Percentiles rank a stretch among this genome's conserved stretches.
phyloP scores from a whole-genome alignment of 64 coral and sea anemone species.

The Hydrozoanthus tunicans region DNA sequence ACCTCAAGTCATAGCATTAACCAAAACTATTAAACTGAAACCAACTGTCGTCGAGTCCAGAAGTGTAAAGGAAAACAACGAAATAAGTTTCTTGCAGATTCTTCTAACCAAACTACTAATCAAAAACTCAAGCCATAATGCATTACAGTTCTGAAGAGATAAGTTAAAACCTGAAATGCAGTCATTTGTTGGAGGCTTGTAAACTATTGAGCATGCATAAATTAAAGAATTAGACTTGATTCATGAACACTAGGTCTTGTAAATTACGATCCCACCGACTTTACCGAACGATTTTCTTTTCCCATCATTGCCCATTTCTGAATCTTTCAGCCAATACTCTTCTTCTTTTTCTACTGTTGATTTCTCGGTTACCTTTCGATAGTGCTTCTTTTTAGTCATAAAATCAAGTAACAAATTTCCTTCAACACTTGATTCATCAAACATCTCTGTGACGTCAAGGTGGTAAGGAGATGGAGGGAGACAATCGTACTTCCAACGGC shows the following conservation, averaged over 20 bases:
- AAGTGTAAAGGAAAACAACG: too few species aligned
- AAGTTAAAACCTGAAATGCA: too few species aligned
- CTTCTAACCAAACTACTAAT: too few species aligned
- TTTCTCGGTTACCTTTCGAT: background rate
- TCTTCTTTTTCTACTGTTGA: conserved; percentile 13
- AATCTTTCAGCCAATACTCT: background rate
- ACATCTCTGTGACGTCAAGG: conserved; percentile 64
- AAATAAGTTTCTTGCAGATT: too few species aligned
- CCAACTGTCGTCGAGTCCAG: too few species aligned
- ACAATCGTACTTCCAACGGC: background rate
- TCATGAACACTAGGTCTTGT: background rate
- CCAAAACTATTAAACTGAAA: too few species aligned
- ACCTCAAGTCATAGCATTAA: too few species aligned
- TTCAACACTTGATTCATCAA: conserved; percentile 33
- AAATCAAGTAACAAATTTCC: conserved; percentile 71
- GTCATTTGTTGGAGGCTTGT: too few species aligned
- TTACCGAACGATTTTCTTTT: background rate
- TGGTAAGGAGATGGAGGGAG: background rate
- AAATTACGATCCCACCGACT: background rate
- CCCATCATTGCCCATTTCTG: background rate
- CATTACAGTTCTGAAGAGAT: too few species aligned
- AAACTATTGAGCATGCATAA: too few species aligned
- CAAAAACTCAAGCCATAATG: too few species aligned
- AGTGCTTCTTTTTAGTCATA: conserved; percentile 14
- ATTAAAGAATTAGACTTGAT: too few species aligned